Base-by-base conservation (phyloP, 2,113 vertebrate species). In the Cettia cetti region DNA sequence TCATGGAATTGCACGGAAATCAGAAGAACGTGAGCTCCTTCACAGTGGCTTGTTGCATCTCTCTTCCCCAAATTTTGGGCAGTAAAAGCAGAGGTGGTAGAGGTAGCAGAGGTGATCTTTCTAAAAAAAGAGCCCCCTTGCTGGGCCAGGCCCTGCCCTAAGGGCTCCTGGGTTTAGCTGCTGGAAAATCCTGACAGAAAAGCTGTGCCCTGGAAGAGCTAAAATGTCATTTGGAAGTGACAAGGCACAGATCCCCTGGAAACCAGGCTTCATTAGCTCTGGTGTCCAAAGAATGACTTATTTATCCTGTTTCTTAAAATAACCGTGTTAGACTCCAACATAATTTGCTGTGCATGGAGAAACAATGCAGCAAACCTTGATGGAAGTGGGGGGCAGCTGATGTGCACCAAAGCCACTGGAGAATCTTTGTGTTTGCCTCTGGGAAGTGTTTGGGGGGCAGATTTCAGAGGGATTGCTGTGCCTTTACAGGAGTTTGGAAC, bases 221-320 rank as follows among this genome's bases (percentile, higher is more conserved):
- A 0, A 0, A 28, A 56, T 68, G 66, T 85, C 84, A 79, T 78
- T 93, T 82, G 54, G 57, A 91, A 95, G 82, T 96, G 87, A 90
- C 68, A 83, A 94, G 80, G 59, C 56, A 45, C 91, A 90, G 91
- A 86, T 70, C 84, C 64, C 84, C 57, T 94, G 66, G 65, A 92
- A 95, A 92, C 42, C 40, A 81, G 89, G 21, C 50, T 86, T 92
- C 54, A 50, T 95, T 92, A 95, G 77, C 84, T 74, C 69, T 52
- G 8, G 14, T 93, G 76, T 76, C 79, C 54, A 79, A 39, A 45
- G 75, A 88, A 92, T 88, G 85, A 93, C 82, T 85, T 72, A 84
- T 63, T 95, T 92, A 69, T 91, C 78, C 94, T 90, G 70, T 44
- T 91, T 22, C 86, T 91, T 78, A 71, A 90, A 92, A 82, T 92